phyloP scores from a whole-genome alignment of 64 coral and sea anemone genomes.

The Cladopsammia gracilis region DNA sequence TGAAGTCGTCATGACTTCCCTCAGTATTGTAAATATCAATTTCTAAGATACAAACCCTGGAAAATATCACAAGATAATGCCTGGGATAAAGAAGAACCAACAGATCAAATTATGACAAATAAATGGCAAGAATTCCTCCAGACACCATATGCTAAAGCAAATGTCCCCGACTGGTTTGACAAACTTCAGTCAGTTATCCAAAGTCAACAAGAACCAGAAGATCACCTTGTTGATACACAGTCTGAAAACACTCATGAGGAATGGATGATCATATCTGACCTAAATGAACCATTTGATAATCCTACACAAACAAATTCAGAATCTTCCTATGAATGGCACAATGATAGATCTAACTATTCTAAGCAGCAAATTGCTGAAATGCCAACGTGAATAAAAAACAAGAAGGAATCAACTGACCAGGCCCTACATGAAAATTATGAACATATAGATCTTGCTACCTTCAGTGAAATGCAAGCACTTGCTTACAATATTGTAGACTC shows the following conservation, averaged over 20 bases:
- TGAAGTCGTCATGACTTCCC: too few species aligned
- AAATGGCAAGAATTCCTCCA: conserved; percentile 60
- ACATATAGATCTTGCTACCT: conserved; percentile 42
- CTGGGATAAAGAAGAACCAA: conserved; percentile 60
- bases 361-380: conserved; percentile 76
- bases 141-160: conserved; percentile 68
- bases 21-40: conserved; percentile 35
- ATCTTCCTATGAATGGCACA: conserved; percentile 38
- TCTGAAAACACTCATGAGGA: conserved; percentile 29
- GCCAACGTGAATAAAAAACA: conserved; percentile 66
- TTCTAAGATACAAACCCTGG: conserved; percentile 56
- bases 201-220: conserved; percentile 30
- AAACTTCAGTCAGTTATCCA: conserved; percentile 51
- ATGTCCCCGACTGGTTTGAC: conserved; percentile 68
- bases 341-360: conserved; percentile 52
- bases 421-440: conserved; percentile 32
- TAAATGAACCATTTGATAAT: conserved; percentile 65
- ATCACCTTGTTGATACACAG: conserved; percentile 34
- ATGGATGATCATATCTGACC: conserved; percentile 60
- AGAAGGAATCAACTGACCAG: conserved; percentile 16
- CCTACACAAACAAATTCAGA: conserved; percentile 25
- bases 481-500: conserved; percentile 50
- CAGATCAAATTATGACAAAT: conserved; percentile 37
- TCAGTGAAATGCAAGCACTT: conserved; percentile 73
- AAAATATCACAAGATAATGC: conserved; percentile 45